These are phyloP conservation scores for Oegoconia quadripuncta DNA, from an alignment of 2,888 invertebrate species.

Conservation along the genomic window DNA sequence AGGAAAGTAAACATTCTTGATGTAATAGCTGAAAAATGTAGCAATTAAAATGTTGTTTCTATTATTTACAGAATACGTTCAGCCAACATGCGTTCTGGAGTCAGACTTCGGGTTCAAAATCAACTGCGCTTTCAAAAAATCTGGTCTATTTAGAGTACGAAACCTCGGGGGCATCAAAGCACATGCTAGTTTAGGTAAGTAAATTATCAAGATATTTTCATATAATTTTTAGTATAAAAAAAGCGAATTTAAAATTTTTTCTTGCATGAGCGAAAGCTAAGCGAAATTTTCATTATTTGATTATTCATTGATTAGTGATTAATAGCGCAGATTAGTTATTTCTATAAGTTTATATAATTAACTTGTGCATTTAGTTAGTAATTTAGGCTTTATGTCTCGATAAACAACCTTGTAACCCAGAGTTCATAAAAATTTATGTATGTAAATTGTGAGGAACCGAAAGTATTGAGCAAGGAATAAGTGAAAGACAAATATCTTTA, in stretches of 20 bases:
- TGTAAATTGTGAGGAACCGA: no score
- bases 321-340: background rate
- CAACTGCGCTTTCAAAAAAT: slow-evolving; percentile 96
- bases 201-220: background rate
- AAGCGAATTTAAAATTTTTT: background rate
- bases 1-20: no score
- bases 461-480: no score
- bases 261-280: slow-evolving; percentile 2
- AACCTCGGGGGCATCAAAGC: slow-evolving; percentile 95
- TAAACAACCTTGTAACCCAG: no score
- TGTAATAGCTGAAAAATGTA: no score
- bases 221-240: background rate
- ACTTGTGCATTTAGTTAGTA: no score
- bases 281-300: background rate
- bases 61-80: slow-evolving; percentile 80
- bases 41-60: background rate
- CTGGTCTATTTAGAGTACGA: slow-evolving; percentile 92
- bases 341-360: no score
- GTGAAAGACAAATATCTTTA: no score
- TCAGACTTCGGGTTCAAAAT: slow-evolving; percentile 94
- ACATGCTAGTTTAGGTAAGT: slow-evolving; percentile 92
- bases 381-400: no score
- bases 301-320: background rate
- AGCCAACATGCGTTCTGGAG: slow-evolving; percentile 90
- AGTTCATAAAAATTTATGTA: no score